Evolutionary conservation across 2,113 vertebrate species (phyloP).

Genomic region (Xenopus borealis): DNA sequence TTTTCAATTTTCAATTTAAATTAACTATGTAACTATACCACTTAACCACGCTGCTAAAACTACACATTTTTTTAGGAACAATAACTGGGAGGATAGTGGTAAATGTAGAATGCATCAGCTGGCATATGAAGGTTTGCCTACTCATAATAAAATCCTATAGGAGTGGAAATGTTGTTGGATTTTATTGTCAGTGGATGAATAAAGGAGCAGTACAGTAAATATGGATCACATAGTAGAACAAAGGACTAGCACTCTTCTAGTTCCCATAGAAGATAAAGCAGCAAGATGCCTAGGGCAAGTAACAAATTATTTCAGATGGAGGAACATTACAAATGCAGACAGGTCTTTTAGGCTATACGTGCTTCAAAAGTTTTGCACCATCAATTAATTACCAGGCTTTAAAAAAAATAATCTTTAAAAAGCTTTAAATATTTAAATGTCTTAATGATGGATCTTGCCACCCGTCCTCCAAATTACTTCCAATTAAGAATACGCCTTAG

Average conservation of each 20-base stretch:
- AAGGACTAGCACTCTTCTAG: no score
- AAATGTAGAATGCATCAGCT: no score
- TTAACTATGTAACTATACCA: no score
- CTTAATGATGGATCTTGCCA: constrained; percentile 53
- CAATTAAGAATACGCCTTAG: constrained; percentile 53
- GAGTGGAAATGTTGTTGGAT: no score
- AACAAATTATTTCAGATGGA: constrained; percentile 40
- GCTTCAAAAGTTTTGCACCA: constrained; percentile 40
- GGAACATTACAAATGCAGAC: constrained; percentile 37
- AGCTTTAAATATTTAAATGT: constrained; percentile 51
- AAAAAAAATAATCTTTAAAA: constrained; percentile 53
- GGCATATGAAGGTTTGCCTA: no score
- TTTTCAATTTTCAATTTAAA: no score
- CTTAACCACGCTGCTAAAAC: no score
- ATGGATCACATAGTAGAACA: neutral
- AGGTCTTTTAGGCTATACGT: constrained; percentile 39
- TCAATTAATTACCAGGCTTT: constrained; percentile 50
- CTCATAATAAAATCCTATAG: no score
- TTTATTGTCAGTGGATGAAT: no score
- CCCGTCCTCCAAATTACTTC: constrained; percentile 56
- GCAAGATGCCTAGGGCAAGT: neutral
- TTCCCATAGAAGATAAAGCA: neutral
- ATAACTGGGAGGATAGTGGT: no score
- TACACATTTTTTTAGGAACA: no score
- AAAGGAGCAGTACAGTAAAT: no score